Conservation (phyloP, 2,888 invertebrate genomes). For the Drosophila setosimentum region DNA sequence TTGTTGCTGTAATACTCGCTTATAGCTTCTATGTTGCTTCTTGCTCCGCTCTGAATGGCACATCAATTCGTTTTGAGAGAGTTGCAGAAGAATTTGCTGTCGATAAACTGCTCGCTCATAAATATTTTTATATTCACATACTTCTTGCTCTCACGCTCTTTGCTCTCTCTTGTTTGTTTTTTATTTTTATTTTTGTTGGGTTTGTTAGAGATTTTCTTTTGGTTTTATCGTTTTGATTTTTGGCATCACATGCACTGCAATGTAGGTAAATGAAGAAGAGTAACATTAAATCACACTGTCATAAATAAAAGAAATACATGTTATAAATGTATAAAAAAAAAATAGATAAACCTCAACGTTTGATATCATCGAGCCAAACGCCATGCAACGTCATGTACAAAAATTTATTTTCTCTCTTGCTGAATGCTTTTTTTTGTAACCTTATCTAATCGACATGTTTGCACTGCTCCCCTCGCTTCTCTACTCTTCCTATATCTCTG, state of each 20-base stretch:
- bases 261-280: slow-evolving; percentile 8
- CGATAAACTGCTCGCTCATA: slow-evolving; percentile 24
- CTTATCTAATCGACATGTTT: slow-evolving; percentile 48
- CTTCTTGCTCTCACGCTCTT: slow-evolving; percentile 34
- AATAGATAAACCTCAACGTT: slow-evolving; percentile 2
- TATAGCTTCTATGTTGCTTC: slow-evolving; percentile 78
- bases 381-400: slow-evolving; percentile 5
- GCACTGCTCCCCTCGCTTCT: slow-evolving; percentile 6
- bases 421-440: slow-evolving; percentile 3
- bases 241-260: slow-evolving; percentile 72
- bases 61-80: slow-evolving; percentile 57
- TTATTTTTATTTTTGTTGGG: not conserved
- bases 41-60: slow-evolving; percentile 68
- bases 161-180: not conserved
- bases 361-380: slow-evolving; percentile 13
- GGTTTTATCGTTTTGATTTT: slow-evolving; percentile 40
- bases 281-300: slow-evolving; percentile 21
- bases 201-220: slow-evolving; percentile 32
- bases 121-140: slow-evolving; percentile 44
- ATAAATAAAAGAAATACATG: slow-evolving; percentile 32
- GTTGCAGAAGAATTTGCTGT: slow-evolving; percentile 41
- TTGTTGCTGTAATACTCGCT: slow-evolving; percentile 73
- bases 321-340: slow-evolving; percentile 7
- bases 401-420: slow-evolving; percentile 4
- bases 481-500: slow-evolving; percentile 25